phyloP scores from a whole-genome alignment of 2,888 invertebrate genomes.

The Syritta pipiens region DNA sequence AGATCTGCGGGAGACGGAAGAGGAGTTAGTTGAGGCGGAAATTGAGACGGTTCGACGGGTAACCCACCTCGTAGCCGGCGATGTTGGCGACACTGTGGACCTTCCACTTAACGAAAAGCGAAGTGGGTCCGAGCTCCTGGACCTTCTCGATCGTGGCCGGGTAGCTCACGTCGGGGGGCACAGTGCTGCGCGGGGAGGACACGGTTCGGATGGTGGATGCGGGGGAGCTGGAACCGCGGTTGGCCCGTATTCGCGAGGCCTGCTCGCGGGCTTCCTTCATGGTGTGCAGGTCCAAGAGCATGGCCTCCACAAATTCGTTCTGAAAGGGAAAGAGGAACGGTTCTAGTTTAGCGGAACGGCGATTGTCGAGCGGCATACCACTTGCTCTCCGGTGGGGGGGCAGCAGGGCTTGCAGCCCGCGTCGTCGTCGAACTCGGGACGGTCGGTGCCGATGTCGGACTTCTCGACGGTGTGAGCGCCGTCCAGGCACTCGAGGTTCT shows the following conservation, averaged over 20 bases:
- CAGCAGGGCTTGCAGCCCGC: neutral
- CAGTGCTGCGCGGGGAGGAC: too few species aligned
- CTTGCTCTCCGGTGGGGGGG: neutral
- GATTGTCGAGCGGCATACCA: too few species aligned
- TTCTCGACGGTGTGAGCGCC: neutral
- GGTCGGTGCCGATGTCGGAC: constrained; percentile 6
- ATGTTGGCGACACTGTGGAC: constrained; percentile 74
- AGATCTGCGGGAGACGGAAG: constrained; percentile 71
- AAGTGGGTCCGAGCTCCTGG: constrained; percentile 72
- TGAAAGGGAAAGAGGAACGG: constrained; percentile 41
- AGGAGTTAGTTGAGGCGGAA: neutral
- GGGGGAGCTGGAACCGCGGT: too few species aligned
- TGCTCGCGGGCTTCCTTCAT: constrained; percentile 74
- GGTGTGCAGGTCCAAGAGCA: constrained; percentile 74
- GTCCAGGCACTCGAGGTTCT: neutral
- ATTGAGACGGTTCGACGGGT: too few species aligned
- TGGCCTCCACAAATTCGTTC: constrained; percentile 76
- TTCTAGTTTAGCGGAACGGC: too few species aligned
- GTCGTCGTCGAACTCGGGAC: neutral
- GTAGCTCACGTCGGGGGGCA: constrained; percentile 52
- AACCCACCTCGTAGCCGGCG: constrained; percentile 76
- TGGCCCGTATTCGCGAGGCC: constrained; percentile 66
- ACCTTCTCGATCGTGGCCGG: constrained; percentile 75
- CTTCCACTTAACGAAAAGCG: constrained; percentile 76
- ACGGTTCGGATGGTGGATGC: too few species aligned